Base-by-base conservation (phyloP, 1,140 invertebrate genomes). In the Hormaphis cornu region DNA sequence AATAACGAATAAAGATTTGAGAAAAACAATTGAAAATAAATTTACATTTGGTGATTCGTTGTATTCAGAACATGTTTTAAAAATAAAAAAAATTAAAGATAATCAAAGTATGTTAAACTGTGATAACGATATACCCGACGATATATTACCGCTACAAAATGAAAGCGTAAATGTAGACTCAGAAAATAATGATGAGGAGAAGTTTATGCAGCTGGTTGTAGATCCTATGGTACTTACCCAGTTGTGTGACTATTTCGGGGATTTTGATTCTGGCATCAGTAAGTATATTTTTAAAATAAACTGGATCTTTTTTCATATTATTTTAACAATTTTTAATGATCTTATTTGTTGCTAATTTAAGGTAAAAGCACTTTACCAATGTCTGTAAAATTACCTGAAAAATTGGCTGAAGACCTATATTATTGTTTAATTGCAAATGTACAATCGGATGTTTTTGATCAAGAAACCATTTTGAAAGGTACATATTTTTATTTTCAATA, bases 61-160 rank as follows among this genome's bases (percentile, higher is more conserved):
- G 20, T 71, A 71, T 12, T 72, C 72, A 10, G 72, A 72, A 1
- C 48, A 72, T 30, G n/a, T 71, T 42, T 59, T 72, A 33, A 72
- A 71, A 20, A 50, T 72, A 20, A 59, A 69, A 52, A 66, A 71
- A 54, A 10, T 35, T 12, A 70, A 61, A 58, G 44, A 71, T 30
- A 44, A 28, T 30, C 14, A 46, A 26, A 61, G 46, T 48, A 1
- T 14, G 12, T 10, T 44, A n/a, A 56, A 48, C 9, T 26, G 2
- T 33, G 9, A n/a, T n/a, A n/a, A n/a, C n/a, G n/a, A n/a, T n/a
- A n/a, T n/a, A n/a, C n/a, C n/a, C n/a, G n/a, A 30, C 7, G 4
- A 44, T 48, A 16, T 20, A 14, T 30, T 63, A 16, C 8, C 14
- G 20, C 22, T 26, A 30, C 44, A 3, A 35, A 14, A 24, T 12